phyloP scores from a whole-genome alignment of 1,140 invertebrate species.

The Ganaspis sp. region DNA sequence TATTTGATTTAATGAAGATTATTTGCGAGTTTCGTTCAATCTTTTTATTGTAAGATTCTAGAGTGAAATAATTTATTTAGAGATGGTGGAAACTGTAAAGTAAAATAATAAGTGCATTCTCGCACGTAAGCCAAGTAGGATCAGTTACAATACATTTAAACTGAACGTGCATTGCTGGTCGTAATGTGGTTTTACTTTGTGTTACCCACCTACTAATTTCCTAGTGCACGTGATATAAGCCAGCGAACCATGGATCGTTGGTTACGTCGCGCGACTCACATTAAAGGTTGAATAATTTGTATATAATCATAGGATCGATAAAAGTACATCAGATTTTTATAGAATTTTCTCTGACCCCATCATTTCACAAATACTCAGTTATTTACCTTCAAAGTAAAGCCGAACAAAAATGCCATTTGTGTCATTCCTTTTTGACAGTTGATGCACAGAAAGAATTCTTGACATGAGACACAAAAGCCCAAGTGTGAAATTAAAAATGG shows the following conservation, averaged over 20 bases:
- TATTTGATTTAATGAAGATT: constrained; percentile 3
- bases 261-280: constrained; percentile 39
- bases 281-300: constrained; percentile 21
- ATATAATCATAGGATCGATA: constrained; percentile 20
- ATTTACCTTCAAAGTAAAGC: background rate
- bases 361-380: background rate
- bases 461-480: too few species aligned
- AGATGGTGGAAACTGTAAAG: background rate
- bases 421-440: background rate
- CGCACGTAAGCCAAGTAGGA: constrained; percentile 47
- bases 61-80: background rate
- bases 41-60: background rate
- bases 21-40: background rate
- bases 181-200: constrained; percentile 54
- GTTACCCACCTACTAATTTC: constrained; percentile 52
- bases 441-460: too few species aligned
- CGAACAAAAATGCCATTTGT: background rate
- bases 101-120: constrained; percentile 49
- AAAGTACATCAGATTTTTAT: constrained; percentile 24
- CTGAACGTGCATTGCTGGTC: constrained; percentile 36
- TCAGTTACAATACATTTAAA: constrained; percentile 42
- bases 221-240: constrained; percentile 49
- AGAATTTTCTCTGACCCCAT: background rate
- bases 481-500: too few species aligned
- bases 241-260: constrained; percentile 38